Conservation (phyloP, 2,113 vertebrate species). For the Pristiophorus japonicus region DNA sequence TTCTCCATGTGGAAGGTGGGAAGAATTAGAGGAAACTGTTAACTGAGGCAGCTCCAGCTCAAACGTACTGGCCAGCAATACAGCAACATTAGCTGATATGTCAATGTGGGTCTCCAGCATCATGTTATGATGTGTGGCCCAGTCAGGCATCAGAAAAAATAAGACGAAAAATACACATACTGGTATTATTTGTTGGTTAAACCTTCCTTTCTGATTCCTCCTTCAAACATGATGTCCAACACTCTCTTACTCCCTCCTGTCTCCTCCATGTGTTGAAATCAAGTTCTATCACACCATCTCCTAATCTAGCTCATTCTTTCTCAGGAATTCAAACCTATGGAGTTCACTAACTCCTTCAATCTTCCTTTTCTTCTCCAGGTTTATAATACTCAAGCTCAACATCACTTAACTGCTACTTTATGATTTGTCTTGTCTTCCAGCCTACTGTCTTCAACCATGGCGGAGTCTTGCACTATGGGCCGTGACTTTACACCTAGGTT, state of each 20-base stretch:
- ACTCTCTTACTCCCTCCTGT: neutral
- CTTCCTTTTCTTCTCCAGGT: neutral
- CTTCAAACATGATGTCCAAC: neutral
- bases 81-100: neutral
- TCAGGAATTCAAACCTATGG: neutral
- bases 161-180: neutral
- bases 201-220: neutral
- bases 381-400: neutral
- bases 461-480: neutral
- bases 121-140: neutral
- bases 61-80: neutral
- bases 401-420: neutral
- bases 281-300: neutral
- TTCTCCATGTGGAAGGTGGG: neutral
- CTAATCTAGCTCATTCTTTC: neutral
- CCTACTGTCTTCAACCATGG: no score
- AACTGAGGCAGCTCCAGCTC: neutral
- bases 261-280: neutral
- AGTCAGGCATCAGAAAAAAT: neutral
- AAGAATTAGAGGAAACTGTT: neutral
- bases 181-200: neutral
- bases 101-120: neutral
- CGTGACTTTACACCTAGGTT: neutral
- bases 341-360: neutral
- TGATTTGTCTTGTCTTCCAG: neutral